phyloP scores from a whole-genome alignment of 2,888 invertebrate species.

The Drosophila yooni region DNA sequence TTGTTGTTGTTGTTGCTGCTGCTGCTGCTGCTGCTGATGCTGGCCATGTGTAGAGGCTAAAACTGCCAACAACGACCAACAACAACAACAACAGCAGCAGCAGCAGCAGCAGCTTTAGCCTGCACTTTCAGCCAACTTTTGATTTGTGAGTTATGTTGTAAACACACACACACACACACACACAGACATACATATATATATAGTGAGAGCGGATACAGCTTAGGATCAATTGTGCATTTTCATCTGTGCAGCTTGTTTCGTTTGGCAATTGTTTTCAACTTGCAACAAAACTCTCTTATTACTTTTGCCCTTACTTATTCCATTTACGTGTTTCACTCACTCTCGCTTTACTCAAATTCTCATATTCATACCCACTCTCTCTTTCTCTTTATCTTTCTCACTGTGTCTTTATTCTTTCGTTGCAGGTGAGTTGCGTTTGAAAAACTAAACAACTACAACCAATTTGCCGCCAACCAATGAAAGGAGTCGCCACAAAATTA shows the following conservation, averaged over 20 bases:
- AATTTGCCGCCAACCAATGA: constrained; percentile 34
- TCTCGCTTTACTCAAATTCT: background rate
- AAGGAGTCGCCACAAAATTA: constrained; percentile 5
- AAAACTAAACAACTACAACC: constrained; percentile 22
- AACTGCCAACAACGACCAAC: constrained; percentile 22
- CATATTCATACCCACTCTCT: background rate
- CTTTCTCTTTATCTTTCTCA: background rate
- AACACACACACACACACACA: constrained; percentile 34
- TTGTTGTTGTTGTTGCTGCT: constrained; percentile 25
- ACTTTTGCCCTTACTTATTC: constrained; percentile 37
- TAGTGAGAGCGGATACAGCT: constrained; percentile 8
- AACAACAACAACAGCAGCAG: constrained; percentile 21
- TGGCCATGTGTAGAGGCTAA: constrained; percentile 57
- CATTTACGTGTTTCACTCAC: constrained; percentile 26
- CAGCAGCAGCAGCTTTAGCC: constrained; percentile 29
- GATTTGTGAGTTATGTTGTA: constrained; percentile 72
- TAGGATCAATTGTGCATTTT: constrained; percentile 31
- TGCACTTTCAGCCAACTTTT: constrained; percentile 72
- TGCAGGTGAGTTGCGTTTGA: constrained; percentile 53
- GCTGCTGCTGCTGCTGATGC: constrained; percentile 18
- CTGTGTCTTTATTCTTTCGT: constrained; percentile 18
- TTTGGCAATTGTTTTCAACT: constrained; percentile 26
- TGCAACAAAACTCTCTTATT: constrained; percentile 11
- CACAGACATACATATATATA: constrained; percentile 4
- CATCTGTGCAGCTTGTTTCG: constrained; percentile 13